These are phyloP conservation scores for Eristalinus sepulchralis DNA, from an alignment of 2,888 invertebrate species.

Conservation along the genomic window DNA sequence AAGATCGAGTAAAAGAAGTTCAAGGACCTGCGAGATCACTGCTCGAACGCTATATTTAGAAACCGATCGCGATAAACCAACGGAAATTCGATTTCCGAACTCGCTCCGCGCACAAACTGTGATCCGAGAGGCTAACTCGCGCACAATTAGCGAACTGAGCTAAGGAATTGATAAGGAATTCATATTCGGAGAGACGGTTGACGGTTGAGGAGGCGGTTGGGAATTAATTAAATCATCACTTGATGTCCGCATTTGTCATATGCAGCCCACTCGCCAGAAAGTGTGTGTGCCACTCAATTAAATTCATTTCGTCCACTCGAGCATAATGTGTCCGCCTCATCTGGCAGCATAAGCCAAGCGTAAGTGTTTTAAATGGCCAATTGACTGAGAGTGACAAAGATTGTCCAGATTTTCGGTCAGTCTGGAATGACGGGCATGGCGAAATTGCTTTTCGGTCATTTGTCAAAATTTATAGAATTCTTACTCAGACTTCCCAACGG, in stretches of 20 bases:
- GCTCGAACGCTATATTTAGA: slow-evolving; percentile 39
- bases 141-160: slow-evolving; percentile 63
- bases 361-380: slow-evolving; percentile 31
- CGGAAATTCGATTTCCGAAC: slow-evolving; percentile 17
- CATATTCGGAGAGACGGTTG: background rate
- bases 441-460: slow-evolving; percentile 30
- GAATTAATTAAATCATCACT: slow-evolving; percentile 70
- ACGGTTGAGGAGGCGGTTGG: slow-evolving; percentile 36
- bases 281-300: slow-evolving; percentile 41
- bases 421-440: slow-evolving; percentile 2
- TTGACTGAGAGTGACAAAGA: slow-evolving; percentile 30
- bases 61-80: slow-evolving; percentile 19
- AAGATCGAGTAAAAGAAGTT: slow-evolving; percentile 51
- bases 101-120: background rate
- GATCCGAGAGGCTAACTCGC: background rate
- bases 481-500: background rate
- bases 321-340: slow-evolving; percentile 39
- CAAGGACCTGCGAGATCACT: slow-evolving; percentile 58
- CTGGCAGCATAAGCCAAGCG: background rate
- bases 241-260: slow-evolving; percentile 40
- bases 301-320: slow-evolving; percentile 30
- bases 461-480: slow-evolving; percentile 34
- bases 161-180: slow-evolving; percentile 66
- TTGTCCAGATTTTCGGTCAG: slow-evolving; percentile 44
- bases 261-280: slow-evolving; percentile 30